Evolutionary conservation across 2,888 invertebrate genomes (phyloP).

Genomic region (Ophioninae sp.): DNA sequence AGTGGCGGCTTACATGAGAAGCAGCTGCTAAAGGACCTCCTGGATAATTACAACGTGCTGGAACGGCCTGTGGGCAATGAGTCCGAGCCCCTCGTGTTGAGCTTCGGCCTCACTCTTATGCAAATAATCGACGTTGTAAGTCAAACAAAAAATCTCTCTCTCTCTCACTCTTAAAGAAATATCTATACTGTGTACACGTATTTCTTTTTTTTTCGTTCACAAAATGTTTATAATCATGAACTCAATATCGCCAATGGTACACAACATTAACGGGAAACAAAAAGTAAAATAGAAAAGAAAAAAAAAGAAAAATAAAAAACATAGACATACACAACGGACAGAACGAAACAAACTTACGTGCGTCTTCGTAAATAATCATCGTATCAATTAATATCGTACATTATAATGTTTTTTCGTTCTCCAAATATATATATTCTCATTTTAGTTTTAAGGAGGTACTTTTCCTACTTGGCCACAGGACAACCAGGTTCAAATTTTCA

Average conservation of each 20-base stretch:
- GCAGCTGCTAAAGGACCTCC: conserved; percentile 93
- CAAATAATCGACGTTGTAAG: conserved; percentile 99
- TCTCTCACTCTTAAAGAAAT: conserved; percentile 61
- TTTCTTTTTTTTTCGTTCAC: conserved; percentile 49
- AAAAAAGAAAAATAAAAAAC: not conserved
- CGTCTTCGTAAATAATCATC: conserved; percentile 38
- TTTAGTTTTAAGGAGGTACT: not conserved
- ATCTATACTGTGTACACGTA: conserved; percentile 54
- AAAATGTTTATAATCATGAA: conserved; percentile 35
- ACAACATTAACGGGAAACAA: conserved; percentile 11
- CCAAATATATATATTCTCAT: not conserved
- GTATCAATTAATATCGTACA: not conserved
- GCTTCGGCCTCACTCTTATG: conserved; percentile 98
- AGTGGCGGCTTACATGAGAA: conserved; percentile 96
- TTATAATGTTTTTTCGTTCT: not conserved
- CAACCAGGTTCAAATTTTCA: no score
- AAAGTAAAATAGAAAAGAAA: not conserved
- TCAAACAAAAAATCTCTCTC: conserved; percentile 73
- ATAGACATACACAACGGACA: conserved; percentile 9
- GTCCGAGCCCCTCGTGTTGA: conserved; percentile 96
- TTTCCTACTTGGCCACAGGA: no score
- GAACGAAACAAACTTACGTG: conserved; percentile 22
- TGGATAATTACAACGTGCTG: conserved; percentile 96
- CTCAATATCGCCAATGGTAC: conserved; percentile 23
- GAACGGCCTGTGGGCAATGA: conserved; percentile 97